Percentiles rank a stretch among this genome's conserved stretches.
phyloP scores from a whole-genome alignment of 2,797 vertebrate species.

The Tangara arthus region DNA sequence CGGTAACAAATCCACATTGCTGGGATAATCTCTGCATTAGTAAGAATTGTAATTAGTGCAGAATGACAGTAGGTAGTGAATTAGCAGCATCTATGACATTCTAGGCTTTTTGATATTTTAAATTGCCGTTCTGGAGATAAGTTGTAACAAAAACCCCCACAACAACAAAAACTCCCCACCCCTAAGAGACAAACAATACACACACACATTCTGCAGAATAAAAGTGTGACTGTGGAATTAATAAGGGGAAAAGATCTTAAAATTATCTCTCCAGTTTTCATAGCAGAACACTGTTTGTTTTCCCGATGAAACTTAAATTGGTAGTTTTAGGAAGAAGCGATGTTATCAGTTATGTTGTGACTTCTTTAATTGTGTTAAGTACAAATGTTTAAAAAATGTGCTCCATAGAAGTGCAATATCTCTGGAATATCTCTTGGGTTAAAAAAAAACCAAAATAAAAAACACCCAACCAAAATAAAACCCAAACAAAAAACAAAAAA shows the following conservation, averaged over 20 bases:
- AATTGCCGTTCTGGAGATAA: neutral
- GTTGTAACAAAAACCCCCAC: neutral
- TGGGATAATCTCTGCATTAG: neutral
- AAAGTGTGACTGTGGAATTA: neutral
- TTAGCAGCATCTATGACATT: neutral
- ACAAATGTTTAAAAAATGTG: neutral
- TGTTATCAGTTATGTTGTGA: neutral
- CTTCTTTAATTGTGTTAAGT: neutral
- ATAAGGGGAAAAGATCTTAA: neutral
- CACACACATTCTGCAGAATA: neutral
- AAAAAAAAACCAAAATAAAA: neutral
- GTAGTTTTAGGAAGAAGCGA: neutral
- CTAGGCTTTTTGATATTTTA: neutral
- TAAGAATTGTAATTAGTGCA: neutral
- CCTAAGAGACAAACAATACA: neutral
- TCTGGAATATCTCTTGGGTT: neutral
- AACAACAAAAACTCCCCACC: neutral
- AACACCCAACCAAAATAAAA: neutral
- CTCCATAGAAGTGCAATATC: neutral
- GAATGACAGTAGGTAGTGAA: neutral
- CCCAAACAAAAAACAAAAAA: neutral
- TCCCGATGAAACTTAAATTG: neutral
- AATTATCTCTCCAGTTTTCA: neutral
- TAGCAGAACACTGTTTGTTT: neutral
- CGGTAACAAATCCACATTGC: constrained; percentile 70